phyloP scores from a whole-genome alignment of 2,797 vertebrate genomes.

The Anguilla megastoma region DNA sequence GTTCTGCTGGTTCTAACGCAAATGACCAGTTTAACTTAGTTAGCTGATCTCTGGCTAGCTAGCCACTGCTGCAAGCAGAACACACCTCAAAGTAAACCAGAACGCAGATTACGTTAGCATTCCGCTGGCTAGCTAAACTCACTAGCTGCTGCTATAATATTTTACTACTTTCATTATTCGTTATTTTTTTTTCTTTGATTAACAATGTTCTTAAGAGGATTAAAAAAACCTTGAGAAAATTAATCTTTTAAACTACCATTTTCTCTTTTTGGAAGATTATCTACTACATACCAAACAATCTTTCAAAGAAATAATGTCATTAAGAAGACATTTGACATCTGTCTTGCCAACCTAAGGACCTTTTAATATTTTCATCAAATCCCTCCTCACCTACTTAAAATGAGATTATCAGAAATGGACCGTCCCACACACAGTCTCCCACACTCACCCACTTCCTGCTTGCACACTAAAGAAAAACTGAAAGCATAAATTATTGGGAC shows the following conservation, averaged over 20 bases:
- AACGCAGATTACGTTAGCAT: too few species aligned
- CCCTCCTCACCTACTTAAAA: conserved; percentile 9
- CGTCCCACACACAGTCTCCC: conserved; percentile 33
- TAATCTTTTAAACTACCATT: background rate
- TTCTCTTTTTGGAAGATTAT: background rate
- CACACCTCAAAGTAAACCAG: too few species aligned
- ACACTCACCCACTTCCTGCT: conserved; percentile 20
- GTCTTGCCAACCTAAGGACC: background rate
- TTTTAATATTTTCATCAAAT: background rate
- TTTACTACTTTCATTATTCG: background rate
- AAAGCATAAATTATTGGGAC: conserved; percentile 40
- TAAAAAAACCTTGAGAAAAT: background rate
- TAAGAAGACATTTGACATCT: background rate
- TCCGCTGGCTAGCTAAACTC: too few species aligned
- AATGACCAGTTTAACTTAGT: too few species aligned
- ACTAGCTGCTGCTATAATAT: background rate
- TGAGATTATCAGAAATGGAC: conserved; percentile 19
- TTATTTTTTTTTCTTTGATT: too few species aligned
- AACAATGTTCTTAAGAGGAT: background rate
- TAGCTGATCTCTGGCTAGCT: too few species aligned
- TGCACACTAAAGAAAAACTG: conserved; percentile 20
- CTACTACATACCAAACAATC: background rate
- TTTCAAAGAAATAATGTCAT: background rate
- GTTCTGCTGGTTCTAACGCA: too few species aligned
- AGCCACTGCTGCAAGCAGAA: too few species aligned